A percentile compares a stretch with the other conserved stretches of the same genome.
Conservation (phyloP, 2,797 vertebrate species). For the Eleutherodactylus coqui region DNA sequence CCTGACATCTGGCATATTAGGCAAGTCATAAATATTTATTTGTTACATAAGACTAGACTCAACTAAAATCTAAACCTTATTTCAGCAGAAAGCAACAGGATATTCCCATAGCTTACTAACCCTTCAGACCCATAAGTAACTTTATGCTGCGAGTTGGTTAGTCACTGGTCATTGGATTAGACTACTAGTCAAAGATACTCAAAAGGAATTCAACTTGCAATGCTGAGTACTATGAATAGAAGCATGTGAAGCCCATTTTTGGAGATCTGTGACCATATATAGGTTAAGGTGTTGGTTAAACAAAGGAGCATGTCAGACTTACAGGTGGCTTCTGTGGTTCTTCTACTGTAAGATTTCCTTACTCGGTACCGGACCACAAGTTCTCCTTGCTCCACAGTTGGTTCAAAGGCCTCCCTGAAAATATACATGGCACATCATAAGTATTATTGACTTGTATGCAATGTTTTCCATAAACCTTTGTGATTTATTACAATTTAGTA, state of each 20-base stretch:
- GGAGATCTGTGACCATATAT: too few relatives aligned
- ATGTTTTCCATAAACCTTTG: background rate
- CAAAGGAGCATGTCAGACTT: constrained; percentile 69
- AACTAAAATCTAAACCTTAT: background rate
- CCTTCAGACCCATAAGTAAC: background rate
- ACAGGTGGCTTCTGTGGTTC: constrained; percentile 89
- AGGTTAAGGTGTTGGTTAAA: background rate
- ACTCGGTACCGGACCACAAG: constrained; percentile 88
- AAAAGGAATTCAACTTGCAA: background rate
- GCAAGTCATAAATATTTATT: constrained; percentile 28
- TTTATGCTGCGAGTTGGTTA: background rate
- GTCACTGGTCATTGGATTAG: background rate
- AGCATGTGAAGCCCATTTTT: background rate
- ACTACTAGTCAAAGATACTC: background rate
- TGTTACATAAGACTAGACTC: background rate
- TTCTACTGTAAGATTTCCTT: constrained; percentile 88
- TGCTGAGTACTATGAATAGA: background rate
- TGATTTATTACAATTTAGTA: constrained; percentile 20
- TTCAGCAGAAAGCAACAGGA: constrained; percentile 19
- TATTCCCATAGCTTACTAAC: constrained; percentile 20
- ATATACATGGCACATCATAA: background rate
- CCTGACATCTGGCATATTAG: constrained; percentile 21
- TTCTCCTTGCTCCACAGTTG: constrained; percentile 88
- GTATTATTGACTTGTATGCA: background rate
- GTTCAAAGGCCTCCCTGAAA: constrained; percentile 86